Conservation (phyloP, 2,888 invertebrate species). For the Podotricha telesiphe region DNA sequence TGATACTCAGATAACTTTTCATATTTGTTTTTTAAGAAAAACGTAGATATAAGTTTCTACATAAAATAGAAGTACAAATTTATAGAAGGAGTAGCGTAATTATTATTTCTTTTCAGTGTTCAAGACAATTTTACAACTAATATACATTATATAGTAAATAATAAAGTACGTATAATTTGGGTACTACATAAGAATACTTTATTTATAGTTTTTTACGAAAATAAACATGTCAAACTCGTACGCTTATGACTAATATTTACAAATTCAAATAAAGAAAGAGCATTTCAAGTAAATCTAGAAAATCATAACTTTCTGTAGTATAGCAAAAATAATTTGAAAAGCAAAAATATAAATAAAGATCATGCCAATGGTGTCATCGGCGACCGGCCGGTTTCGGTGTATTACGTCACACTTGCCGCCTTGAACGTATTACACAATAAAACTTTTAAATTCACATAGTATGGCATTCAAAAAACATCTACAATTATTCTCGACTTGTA, state of each 20-base stretch:
- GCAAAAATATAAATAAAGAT: constrained; percentile 18
- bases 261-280: neutral
- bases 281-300: neutral
- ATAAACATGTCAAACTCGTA: neutral
- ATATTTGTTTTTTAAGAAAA: too few species aligned
- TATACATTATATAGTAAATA: neutral
- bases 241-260: neutral
- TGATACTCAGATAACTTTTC: neutral
- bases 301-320: neutral
- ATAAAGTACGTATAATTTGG: neutral
- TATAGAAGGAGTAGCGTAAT: neutral
- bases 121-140: neutral
- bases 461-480: constrained; percentile 4
- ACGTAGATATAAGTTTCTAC: neutral
- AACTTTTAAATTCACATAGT: constrained; percentile 17
- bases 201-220: neutral
- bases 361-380: constrained; percentile 12
- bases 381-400: constrained; percentile 38
- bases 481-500: neutral
- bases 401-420: constrained; percentile 39
- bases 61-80: neutral
- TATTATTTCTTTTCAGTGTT: neutral
- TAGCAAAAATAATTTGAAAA: constrained; percentile 26
- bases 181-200: neutral
- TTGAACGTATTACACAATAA: constrained; percentile 32